phyloP scores from a whole-genome alignment of 2,113 vertebrate genomes.

The Pyxicephalus adspersus region DNA sequence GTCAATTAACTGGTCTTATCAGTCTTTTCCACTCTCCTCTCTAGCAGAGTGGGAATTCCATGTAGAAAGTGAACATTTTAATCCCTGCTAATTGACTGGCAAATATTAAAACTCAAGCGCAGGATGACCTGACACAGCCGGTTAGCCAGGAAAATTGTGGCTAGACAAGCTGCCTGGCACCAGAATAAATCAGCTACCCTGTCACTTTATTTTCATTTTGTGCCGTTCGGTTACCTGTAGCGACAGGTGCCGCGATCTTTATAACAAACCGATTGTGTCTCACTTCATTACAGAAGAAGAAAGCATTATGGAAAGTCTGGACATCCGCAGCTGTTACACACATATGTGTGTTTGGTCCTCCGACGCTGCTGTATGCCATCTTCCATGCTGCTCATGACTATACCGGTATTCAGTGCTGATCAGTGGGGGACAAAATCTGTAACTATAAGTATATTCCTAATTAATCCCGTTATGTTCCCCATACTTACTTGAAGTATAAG shows the following conservation, averaged over 20 bases:
- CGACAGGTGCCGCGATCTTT: conserved; percentile 32
- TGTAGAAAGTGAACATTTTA: conserved; percentile 14
- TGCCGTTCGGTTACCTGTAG: conserved; percentile 20
- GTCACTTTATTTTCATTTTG: conserved; percentile 23
- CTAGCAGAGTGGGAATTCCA: background rate
- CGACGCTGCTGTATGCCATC: no score
- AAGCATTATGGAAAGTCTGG: background rate
- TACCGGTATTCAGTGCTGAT: no score
- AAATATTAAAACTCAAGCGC: conserved; percentile 18
- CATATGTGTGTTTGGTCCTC: conserved; percentile 11
- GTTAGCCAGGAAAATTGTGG: background rate
- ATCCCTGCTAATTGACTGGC: conserved; percentile 35
- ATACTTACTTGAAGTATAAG: no score
- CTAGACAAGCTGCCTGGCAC: background rate
- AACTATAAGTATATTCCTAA: no score
- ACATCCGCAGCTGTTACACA: conserved; percentile 18
- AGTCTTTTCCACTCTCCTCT: conserved; percentile 12
- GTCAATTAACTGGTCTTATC: conserved; percentile 31
- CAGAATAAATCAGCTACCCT: conserved; percentile 9
- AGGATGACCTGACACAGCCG: conserved; percentile 21
- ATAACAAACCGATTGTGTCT: background rate
- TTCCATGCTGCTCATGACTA: no score
- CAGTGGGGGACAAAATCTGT: no score
- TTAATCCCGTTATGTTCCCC: no score
- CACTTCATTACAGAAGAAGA: conserved; percentile 20